These are phyloP conservation scores for Pilophorus perplexus DNA, from an alignment of 2,888 invertebrate species.

Conservation along the genomic window DNA sequence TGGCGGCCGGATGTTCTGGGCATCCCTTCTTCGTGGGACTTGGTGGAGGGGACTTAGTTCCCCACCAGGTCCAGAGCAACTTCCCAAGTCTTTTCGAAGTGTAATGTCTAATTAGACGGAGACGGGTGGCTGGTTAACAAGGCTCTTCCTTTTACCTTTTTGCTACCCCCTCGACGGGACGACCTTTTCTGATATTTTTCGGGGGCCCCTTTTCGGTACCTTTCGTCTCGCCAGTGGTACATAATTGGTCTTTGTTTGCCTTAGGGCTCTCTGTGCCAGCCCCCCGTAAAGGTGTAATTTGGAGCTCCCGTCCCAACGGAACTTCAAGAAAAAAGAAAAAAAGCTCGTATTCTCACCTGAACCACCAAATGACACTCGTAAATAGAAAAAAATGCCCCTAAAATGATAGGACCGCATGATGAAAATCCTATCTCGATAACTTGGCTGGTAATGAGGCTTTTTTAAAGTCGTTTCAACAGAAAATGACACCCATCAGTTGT, in stretches of 20 bases:
- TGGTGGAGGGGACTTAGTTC: neutral
- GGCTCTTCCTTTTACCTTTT: constrained; percentile 21
- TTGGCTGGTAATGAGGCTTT: neutral
- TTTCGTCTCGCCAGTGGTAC: neutral
- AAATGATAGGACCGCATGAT: constrained; percentile 9
- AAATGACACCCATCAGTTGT: constrained; percentile 1
- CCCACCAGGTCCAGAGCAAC: neutral
- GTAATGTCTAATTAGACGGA: constrained; percentile 33
- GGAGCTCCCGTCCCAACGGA: constrained; percentile 4
- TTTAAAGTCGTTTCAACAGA: constrained; percentile 7
- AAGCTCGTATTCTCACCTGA: constrained; percentile 25
- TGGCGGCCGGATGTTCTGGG: constrained; percentile 36
- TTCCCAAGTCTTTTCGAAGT: neutral
- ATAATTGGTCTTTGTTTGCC: constrained; percentile 36
- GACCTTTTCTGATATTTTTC: constrained; percentile 20
- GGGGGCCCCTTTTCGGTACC: neutral
- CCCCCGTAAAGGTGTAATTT: constrained; percentile 19
- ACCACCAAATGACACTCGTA: constrained; percentile 25
- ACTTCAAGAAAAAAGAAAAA: neutral
- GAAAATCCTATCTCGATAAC: constrained; percentile 21
- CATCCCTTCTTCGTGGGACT: neutral
- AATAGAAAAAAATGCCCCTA: neutral
- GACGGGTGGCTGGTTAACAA: constrained; percentile 22
- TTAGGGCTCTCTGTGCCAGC: constrained; percentile 11
- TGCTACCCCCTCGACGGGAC: constrained; percentile 9